phyloP scores from a whole-genome alignment of 2,797 vertebrate genomes.

The Cygnus olor region DNA sequence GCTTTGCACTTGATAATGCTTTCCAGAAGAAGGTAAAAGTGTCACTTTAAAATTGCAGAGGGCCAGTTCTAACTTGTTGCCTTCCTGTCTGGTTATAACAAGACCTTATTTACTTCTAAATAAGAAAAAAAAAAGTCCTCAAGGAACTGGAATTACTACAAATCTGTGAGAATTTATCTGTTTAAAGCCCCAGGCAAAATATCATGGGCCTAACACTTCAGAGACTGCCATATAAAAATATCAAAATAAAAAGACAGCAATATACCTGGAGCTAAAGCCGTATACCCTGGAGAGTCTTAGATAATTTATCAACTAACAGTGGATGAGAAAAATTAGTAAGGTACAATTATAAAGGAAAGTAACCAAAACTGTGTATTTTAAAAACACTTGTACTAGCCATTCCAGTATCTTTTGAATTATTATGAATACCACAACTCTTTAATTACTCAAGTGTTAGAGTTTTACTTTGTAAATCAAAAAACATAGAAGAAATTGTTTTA shows the following conservation, averaged over 20 bases:
- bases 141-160: slow-evolving; percentile 3
- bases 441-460: background rate
- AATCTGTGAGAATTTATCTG: background rate
- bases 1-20: background rate
- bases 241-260: background rate
- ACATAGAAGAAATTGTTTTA: background rate
- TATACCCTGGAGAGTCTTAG: background rate
- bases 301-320: background rate
- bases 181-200: slow-evolving; percentile 16
- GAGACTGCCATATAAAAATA: background rate
- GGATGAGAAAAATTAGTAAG: background rate
- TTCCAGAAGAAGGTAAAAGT: background rate
- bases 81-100: background rate
- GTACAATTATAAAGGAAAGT: background rate
- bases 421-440: background rate
- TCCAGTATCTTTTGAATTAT: background rate
- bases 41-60: background rate
- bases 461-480: background rate
- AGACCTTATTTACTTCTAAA: slow-evolving; percentile 4
- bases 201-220: background rate
- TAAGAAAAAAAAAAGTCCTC: slow-evolving; percentile 7
- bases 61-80: background rate
- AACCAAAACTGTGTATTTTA: background rate
- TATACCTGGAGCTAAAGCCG: background rate
- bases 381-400: background rate